Percentiles rank a stretch among this genome's conserved stretches.
Evolutionary conservation across 2,888 invertebrate species (phyloP).

Genomic region (Sarcophaga variegata): DNA sequence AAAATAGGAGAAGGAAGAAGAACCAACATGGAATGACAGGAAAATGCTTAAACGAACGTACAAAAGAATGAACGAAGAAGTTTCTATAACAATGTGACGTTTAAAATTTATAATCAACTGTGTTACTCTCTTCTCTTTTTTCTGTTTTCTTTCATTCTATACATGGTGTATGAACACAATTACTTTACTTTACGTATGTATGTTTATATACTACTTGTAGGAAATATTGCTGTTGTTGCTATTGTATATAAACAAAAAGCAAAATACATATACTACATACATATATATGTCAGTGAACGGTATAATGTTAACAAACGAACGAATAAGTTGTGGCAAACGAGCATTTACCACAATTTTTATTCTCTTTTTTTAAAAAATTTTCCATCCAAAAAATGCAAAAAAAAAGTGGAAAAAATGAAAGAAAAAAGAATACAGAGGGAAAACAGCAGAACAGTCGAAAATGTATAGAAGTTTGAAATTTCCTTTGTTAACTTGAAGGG

Average conservation of each 20-base stretch:
- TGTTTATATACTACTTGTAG: not conserved
- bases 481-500: conserved; percentile 60
- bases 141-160: not conserved
- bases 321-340: conserved; percentile 64
- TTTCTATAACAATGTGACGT: conserved; percentile 55
- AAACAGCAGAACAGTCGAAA: conserved; percentile 24
- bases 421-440: not conserved
- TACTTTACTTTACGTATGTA: not conserved
- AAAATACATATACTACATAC: too few species aligned
- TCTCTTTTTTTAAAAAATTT: conserved; percentile 28
- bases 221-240: conserved; percentile 9
- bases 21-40: conserved; percentile 44
- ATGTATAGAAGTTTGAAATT: conserved; percentile 51
- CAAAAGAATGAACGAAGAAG: conserved; percentile 14
- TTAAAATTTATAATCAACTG: conserved; percentile 62
- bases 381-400: conserved; percentile 22
- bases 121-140: conserved; percentile 2
- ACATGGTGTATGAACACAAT: not conserved
- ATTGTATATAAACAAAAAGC: not conserved
- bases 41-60: conserved; percentile 43
- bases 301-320: conserved; percentile 54
- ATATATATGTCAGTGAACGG: conserved; percentile 31
- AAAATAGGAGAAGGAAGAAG: not conserved
- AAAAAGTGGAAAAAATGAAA: conserved; percentile 3
- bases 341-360: conserved; percentile 58